These are phyloP conservation scores for Lutraria rhynchaena DNA, from an alignment of 1,140 invertebrate genomes.

Conservation along the genomic window DNA sequence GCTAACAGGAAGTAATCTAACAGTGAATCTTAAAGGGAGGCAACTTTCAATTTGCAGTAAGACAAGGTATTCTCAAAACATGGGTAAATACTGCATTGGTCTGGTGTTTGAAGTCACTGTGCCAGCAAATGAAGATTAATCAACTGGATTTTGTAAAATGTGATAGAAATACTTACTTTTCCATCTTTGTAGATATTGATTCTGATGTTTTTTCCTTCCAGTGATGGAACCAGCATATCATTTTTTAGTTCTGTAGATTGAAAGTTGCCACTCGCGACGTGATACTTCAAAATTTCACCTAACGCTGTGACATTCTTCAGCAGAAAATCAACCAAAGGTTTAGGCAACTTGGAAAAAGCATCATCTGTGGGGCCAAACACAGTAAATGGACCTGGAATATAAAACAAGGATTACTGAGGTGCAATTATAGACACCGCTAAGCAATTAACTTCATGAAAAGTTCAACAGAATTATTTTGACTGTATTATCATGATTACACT, in stretches of 20 bases:
- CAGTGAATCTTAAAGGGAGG: too few species aligned
- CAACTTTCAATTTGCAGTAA: too few species aligned
- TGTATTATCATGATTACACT: too few species aligned
- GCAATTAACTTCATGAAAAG: too few species aligned
- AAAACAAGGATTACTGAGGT: not conserved
- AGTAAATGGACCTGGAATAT: slow-evolving; percentile 86
- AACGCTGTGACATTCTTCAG: slow-evolving; percentile 86
- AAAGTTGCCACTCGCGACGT: slow-evolving; percentile 51
- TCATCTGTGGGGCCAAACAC: slow-evolving; percentile 92
- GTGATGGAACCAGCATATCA: slow-evolving; percentile 87
- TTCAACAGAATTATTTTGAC: too few species aligned
- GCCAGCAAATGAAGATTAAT: too few species aligned
- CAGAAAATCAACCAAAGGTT: slow-evolving; percentile 85
- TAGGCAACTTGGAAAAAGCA: slow-evolving; percentile 87
- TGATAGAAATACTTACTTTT: slow-evolving; percentile 38
- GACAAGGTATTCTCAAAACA: too few species aligned
- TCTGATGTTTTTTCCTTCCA: slow-evolving; percentile 89
- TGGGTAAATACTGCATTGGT: too few species aligned
- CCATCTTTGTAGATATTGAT: slow-evolving; percentile 66
- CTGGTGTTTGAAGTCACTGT: too few species aligned
- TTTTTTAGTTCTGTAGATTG: slow-evolving; percentile 58
- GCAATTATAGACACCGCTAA: too few species aligned
- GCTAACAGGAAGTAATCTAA: too few species aligned
- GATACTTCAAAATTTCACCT: slow-evolving; percentile 56
- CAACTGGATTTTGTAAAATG: too few species aligned